A percentile compares a stretch with the other conserved stretches of the same genome.
phyloP scores from a whole-genome alignment of 2,888 invertebrate genomes.

The Petrophora chlorosata region DNA sequence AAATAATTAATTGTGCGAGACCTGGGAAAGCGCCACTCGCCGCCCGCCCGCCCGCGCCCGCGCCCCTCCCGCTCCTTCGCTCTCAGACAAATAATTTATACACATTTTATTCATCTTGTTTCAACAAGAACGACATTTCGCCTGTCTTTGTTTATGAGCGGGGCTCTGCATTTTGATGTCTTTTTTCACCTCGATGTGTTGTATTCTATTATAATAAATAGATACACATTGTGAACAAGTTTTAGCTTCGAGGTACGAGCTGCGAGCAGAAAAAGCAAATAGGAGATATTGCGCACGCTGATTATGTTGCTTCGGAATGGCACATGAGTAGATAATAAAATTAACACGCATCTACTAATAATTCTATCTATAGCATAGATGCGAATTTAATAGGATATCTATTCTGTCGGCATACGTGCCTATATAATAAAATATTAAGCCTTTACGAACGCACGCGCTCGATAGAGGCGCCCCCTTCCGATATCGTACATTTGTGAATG shows the following conservation, averaged over 20 bases:
- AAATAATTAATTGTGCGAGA: constrained; percentile 47
- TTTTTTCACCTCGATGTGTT: constrained; percentile 39
- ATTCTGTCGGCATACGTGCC: constrained; percentile 16
- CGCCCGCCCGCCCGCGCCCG: constrained; percentile 36
- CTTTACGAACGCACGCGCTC: too few relatives aligned
- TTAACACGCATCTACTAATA: constrained; percentile 39
- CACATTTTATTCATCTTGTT: constrained; percentile 60
- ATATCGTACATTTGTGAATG: constrained; percentile 34
- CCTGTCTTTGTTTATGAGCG: constrained; percentile 47
- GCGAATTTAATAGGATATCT: constrained; percentile 19
- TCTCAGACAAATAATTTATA: constrained; percentile 43
- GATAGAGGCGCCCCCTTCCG: constrained; percentile 28
- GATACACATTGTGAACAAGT: constrained; percentile 46
- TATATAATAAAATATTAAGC: constrained; percentile 10
- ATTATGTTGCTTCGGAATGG: constrained; percentile 31
- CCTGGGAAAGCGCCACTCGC: constrained; percentile 51
- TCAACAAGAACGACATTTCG: constrained; percentile 48
- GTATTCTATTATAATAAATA: constrained; percentile 25
- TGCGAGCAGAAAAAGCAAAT: constrained; percentile 36
- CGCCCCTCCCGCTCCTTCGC: constrained; percentile 29
- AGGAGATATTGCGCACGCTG: constrained; percentile 35
- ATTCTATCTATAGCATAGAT: constrained; percentile 33
- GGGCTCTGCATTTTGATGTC: constrained; percentile 49
- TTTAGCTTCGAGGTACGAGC: constrained; percentile 41
- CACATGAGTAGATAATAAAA: constrained; percentile 41